These are phyloP conservation scores for Danio rerio DNA, from an alignment of 2,113 vertebrate species.

Conservation along the genomic window DNA sequence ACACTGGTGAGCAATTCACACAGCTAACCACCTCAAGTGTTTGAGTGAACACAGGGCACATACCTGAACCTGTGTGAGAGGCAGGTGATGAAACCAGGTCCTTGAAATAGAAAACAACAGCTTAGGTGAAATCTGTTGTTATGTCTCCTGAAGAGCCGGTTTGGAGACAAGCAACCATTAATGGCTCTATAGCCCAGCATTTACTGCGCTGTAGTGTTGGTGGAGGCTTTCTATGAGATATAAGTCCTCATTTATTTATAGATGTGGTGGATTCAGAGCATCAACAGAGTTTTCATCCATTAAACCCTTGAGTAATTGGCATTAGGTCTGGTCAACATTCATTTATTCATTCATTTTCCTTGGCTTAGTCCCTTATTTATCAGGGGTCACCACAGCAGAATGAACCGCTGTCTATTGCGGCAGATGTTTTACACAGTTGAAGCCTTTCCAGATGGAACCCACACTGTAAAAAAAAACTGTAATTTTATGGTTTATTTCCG, in stretches of 20 bases:
- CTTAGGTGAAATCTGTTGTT: conserved; percentile 27
- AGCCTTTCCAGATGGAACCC: no score
- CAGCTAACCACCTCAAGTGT: conserved; percentile 39
- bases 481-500: no score
- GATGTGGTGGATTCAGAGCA: not conserved
- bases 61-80: conserved; percentile 25
- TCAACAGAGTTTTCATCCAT: not conserved
- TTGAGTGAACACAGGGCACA: conserved; percentile 31
- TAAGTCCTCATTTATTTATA: not conserved
- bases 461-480: no score
- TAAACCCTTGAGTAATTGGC: not conserved
- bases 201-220: conserved; percentile 17
- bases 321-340: not conserved
- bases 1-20: conserved; percentile 15
- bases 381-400: no score
- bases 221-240: not conserved
- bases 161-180: conserved; percentile 31
- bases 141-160: conserved; percentile 32
- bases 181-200: not conserved
- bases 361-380: no score
- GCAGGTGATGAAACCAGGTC: conserved; percentile 38
- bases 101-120: conserved; percentile 48
- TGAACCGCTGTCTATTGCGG: no score
- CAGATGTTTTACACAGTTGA: no score
- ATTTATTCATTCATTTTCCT: no score